Base-by-base conservation (phyloP, 2,113 vertebrate species). In the Todiramphus saurophagus region DNA sequence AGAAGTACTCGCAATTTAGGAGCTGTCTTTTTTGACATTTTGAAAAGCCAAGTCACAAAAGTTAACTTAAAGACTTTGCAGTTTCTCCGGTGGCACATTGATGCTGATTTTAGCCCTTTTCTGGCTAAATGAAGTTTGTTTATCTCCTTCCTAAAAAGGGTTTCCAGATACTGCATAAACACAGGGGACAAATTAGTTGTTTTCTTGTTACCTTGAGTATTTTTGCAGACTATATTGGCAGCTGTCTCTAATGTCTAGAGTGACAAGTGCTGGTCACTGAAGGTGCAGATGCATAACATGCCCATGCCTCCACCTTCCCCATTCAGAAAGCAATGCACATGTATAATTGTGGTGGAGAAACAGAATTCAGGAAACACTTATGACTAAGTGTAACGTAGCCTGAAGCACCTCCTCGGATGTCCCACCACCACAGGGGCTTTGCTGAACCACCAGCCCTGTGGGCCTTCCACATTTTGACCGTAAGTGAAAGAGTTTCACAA, bases 111-210 rank as follows among this genome's bases (percentile, higher is more conserved):
- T 78, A 73, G 66, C 92, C 93, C 88, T 90, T 96, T 94, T 55
- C 46, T 86, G 79, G 70, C 89, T 55, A 94, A 95, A 95, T 95
- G 30, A 80, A 83, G 62, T 68, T 84, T 95, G 88, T 96, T 55
- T 85, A 74, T 97, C 69, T 18, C 17, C 31, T 94, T 93, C 70
- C 87, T 78, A 62, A 94, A 91, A 35, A 75, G 37, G 73, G 27
- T 94, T 97, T 96, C 21, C 31, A 76, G 35, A 30, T 90, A 19
- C 23, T 58, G 11, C 10, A 6, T 51, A 31, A 83, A 35, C 24
- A 85, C 19, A 30, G 66, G 43, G 46, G 11, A 35, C 2, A 2
- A 79, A 7, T 14, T 35, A 39, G 11, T 68, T 69, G 20, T 37
- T 76, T 41, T 41, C 16, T 10, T 90, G 24, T 63, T 89, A 37